These are phyloP conservation scores for Plodia interpunctella DNA, from an alignment of 1,140 invertebrate species.

Conservation along the genomic window DNA sequence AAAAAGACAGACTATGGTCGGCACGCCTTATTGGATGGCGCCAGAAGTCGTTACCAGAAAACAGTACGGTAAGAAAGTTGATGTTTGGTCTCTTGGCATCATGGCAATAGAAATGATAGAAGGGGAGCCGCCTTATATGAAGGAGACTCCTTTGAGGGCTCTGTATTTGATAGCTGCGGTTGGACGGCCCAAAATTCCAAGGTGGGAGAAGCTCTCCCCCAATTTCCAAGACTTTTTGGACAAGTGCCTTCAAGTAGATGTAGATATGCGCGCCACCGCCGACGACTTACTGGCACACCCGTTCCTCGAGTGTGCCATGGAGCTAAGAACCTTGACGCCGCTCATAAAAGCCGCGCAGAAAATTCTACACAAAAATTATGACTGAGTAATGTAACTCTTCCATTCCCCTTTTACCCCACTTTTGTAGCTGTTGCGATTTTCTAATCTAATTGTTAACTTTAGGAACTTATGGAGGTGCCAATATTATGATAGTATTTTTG, in stretches of 20 bases:
- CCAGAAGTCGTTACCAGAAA: slow-evolving; percentile 93
- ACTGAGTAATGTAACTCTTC: slow-evolving; percentile 46
- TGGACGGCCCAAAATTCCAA: slow-evolving; percentile 93
- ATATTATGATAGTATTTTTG: slow-evolving; percentile 18
- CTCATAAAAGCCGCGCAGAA: slow-evolving; percentile 93
- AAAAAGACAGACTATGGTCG: slow-evolving; percentile 97
- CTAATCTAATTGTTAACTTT: slow-evolving; percentile 29
- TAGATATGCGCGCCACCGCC: slow-evolving; percentile 90
- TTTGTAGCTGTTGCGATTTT: slow-evolving; percentile 38
- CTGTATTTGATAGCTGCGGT: slow-evolving; percentile 97
- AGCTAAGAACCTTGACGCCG: slow-evolving; percentile 90
- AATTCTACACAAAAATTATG: slow-evolving; percentile 82
- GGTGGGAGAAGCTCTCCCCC: slow-evolving; percentile 88
- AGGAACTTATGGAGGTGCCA: slow-evolving; percentile 32
- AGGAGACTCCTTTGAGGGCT: slow-evolving; percentile 95
- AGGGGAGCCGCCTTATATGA: slow-evolving; percentile 96
- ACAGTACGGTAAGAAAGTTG: slow-evolving; percentile 93
- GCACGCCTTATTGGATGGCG: slow-evolving; percentile 93
- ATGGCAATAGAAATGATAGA: slow-evolving; percentile 99
- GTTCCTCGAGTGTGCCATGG: slow-evolving; percentile 91
- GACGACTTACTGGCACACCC: slow-evolving; percentile 91
- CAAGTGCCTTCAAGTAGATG: slow-evolving; percentile 94
- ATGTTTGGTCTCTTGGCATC: slow-evolving; percentile 97
- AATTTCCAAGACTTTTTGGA: slow-evolving; percentile 91
- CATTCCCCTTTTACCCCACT: slow-evolving; percentile 29